Base-by-base conservation (phyloP, 35 echinoderm and acorn worm genomes). In the Chiridota heheva region DNA sequence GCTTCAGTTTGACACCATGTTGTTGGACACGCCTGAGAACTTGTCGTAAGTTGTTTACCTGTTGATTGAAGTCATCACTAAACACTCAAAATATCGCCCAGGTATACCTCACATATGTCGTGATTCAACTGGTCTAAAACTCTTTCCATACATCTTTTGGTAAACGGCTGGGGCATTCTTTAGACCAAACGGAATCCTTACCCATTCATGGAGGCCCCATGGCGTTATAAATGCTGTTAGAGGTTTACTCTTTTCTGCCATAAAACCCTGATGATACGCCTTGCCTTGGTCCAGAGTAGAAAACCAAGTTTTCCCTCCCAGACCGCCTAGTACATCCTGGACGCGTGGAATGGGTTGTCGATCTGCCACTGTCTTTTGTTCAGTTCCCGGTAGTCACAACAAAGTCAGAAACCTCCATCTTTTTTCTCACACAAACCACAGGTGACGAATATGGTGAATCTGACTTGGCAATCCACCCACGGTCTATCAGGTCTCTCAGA, bases 231-330 rank as follows among this genome's bases (percentile, higher is more conserved):
- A 53, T 10, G 48, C 10, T 53, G 48, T 53, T 41, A 72, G 29
- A 12, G 67, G 82, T 65, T 44, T 17, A 32, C 82, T 51, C 18
- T 78, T 48, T n/a, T 90, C 59, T 2, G 29, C 44, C 57, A 91
- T 81, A 35, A 80, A 86, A 7, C 89, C 89, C 56, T 86, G 83
- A 51, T 91, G 89, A 44, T 91, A 86, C 7, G 67, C 83, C 44
- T 90, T 91, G 1, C 89, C 89, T 43, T 63, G 40, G 28, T 86
- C 82, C 20, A 86, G 58, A 7, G 78, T 86, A 17, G 78, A 55
- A 61, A 76, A 90, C 80, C 83, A 86, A 29, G 7, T 20, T 16
- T 76, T 86, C 17, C 70, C 72, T 45, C 84, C 84, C 3, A 86
- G 32, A 24, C 76, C 42, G 27, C 58, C 77, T 10, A 68, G 40